A percentile compares a stretch with the other conserved stretches of the same genome.
These are phyloP conservation scores for Actinia equina DNA, from an alignment of 64 coral and sea anemone genomes.

Conservation along the genomic window DNA sequence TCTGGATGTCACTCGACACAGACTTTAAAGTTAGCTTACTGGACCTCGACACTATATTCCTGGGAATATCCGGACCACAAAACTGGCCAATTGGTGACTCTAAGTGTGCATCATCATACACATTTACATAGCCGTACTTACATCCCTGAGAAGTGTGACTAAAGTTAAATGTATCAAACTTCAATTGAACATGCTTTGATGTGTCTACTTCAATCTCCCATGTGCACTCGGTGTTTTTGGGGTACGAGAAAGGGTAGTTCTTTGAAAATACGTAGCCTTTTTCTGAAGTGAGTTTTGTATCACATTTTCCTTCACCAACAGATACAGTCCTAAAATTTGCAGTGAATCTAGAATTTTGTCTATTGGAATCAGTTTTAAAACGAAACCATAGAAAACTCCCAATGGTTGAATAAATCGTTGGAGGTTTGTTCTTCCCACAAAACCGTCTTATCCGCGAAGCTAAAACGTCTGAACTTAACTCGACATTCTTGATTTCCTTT, in stretches of 20 bases:
- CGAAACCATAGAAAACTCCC: conserved; percentile 71
- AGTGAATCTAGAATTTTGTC: conserved; percentile 38
- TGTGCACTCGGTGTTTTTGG: conserved; percentile 53
- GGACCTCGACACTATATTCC: conserved; percentile 62
- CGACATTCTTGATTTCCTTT: conserved; percentile 67
- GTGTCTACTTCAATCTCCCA: conserved; percentile 84
- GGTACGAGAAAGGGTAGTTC: conserved; percentile 78
- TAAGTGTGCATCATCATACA: conserved; percentile 67
- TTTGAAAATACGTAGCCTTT: conserved; percentile 74
- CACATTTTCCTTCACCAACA: conserved; percentile 65
- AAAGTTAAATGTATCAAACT: conserved; percentile 82
- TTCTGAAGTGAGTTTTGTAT: conserved; percentile 30
- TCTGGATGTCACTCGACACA: conserved; percentile 23
- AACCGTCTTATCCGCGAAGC: conserved; percentile 38
- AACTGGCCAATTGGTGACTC: conserved; percentile 60
- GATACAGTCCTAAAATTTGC: conserved; percentile 68
- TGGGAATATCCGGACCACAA: conserved; percentile 52
- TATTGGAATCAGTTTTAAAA: conserved; percentile 64
- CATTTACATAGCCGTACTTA: conserved; percentile 53
- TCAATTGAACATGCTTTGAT: conserved; percentile 57
- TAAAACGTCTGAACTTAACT: conserved; percentile 18
- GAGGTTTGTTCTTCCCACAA: conserved; percentile 67
- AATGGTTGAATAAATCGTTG: conserved; percentile 75
- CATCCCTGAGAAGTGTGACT: conserved; percentile 37
- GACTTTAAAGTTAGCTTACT: conserved; percentile 53